phyloP scores from a whole-genome alignment of 1,140 invertebrate species.

The Bicyclus anynana region DNA sequence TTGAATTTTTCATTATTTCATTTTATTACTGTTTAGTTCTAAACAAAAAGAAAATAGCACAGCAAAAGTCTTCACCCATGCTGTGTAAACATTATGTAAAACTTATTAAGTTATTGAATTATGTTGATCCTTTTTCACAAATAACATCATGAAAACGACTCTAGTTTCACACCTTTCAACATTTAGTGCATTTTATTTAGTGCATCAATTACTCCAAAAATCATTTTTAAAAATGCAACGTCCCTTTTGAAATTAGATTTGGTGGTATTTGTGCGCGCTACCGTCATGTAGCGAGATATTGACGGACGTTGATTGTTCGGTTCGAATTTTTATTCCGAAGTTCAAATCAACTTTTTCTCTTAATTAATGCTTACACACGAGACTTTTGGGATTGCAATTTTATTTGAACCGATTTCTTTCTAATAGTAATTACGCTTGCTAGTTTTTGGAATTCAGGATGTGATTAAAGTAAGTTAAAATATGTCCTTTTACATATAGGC shows the following conservation, averaged over 20 bases:
- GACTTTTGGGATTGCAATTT: slow-evolving; percentile 6
- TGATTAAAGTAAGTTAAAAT: neutral
- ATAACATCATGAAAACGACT: no score
- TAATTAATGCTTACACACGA: slow-evolving; percentile 21
- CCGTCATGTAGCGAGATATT: slow-evolving; percentile 35
- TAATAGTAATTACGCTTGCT: neutral
- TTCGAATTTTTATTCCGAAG: slow-evolving; percentile 18
- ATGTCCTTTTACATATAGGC: neutral
- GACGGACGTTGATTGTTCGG: slow-evolving; percentile 34
- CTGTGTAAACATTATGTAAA: no score
- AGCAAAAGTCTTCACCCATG: no score
- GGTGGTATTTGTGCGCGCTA: slow-evolving; percentile 41
- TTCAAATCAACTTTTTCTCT: slow-evolving; percentile 26
- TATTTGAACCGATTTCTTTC: neutral
- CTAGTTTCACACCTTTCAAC: no score
- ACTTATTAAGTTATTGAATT: no score
- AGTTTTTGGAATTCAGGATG: neutral
- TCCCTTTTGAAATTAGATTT: slow-evolving; percentile 61
- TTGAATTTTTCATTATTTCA: no score
- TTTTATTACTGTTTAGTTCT: no score
- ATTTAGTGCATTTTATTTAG: no score
- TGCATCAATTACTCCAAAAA: neutral
- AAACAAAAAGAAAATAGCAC: no score
- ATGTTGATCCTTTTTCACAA: no score
- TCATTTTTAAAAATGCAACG: slow-evolving; percentile 28